Conservation (phyloP, 2,113 vertebrate genomes). For the Gymnocephalus cernua region DNA sequence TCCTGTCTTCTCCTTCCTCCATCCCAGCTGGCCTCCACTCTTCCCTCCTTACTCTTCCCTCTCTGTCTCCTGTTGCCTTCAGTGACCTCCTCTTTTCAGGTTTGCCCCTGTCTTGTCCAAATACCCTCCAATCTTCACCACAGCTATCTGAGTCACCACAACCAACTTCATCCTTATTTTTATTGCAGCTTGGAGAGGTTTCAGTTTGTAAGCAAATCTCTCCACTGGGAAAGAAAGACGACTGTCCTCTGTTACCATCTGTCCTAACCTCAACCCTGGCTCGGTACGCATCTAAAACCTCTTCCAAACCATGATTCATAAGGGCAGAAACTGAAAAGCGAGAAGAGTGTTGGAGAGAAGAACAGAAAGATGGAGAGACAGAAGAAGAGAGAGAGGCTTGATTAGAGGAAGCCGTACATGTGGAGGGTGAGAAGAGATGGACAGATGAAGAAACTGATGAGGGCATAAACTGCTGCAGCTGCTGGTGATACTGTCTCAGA, state of each 20-base stretch:
- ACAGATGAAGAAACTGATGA: conserved; percentile 56
- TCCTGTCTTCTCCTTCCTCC: conserved; percentile 25
- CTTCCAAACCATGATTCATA: conserved; percentile 78
- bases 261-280: conserved; percentile 6
- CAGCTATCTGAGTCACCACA: not conserved
- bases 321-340: conserved; percentile 3
- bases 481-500: conserved; percentile 89
- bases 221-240: conserved; percentile 3
- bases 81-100: conserved; percentile 1
- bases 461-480: conserved; percentile 87
- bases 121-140: not conserved
- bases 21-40: conserved; percentile 3
- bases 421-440: conserved; percentile 17
- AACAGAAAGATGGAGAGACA: conserved; percentile 6
- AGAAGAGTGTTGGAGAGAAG: conserved; percentile 10
- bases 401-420: conserved; percentile 28
- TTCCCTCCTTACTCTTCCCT: conserved; percentile 11
- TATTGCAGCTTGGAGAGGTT: conserved; percentile 8
- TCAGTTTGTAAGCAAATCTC: conserved; percentile 21
- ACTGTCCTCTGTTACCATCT: conserved; percentile 2
- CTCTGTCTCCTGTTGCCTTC: conserved; percentile 4
- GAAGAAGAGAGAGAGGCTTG: conserved; percentile 34
- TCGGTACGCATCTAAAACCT: conserved; percentile 73
- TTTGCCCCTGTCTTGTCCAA: not conserved
- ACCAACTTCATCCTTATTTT: conserved; percentile 2